A percentile compares a stretch with the other conserved stretches of the same genome.
Evolutionary conservation across 2,113 vertebrate species (phyloP).

Genomic region (Serinus canaria): DNA sequence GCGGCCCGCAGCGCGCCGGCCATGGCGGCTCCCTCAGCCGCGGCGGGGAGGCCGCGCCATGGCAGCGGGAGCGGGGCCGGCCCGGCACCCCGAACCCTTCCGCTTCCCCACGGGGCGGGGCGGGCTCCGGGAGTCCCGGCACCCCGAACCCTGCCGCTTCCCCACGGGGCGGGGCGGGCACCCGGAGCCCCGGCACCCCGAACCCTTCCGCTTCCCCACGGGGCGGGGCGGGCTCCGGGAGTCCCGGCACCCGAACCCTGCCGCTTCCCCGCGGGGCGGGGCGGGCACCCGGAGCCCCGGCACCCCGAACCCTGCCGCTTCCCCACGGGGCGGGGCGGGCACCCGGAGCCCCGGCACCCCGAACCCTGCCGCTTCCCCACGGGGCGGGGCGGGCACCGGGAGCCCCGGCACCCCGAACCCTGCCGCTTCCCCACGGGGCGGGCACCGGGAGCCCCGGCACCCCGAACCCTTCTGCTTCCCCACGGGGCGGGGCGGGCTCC

Average conservation of each 20-base stretch:
- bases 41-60: background rate
- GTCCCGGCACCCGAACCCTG: background rate
- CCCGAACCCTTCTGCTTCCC: background rate
- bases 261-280: background rate
- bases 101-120: background rate
- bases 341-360: background rate
- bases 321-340: too few species aligned
- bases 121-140: too few species aligned
- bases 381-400: background rate
- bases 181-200: background rate
- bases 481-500: too few species aligned
- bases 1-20: background rate
- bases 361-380: background rate
- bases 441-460: too few species aligned
- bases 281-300: background rate
- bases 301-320: background rate
- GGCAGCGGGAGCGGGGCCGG: background rate
- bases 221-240: background rate
- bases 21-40: constrained; percentile 13
- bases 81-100: background rate
- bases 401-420: background rate
- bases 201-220: background rate
- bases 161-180: too few species aligned
- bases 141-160: background rate
- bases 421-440: too few species aligned